A percentile compares a stretch with the other conserved stretches of the same genome.
Evolutionary conservation across 2,888 invertebrate species (phyloP).

Genomic region (Drosophila aldrichi): DNA sequence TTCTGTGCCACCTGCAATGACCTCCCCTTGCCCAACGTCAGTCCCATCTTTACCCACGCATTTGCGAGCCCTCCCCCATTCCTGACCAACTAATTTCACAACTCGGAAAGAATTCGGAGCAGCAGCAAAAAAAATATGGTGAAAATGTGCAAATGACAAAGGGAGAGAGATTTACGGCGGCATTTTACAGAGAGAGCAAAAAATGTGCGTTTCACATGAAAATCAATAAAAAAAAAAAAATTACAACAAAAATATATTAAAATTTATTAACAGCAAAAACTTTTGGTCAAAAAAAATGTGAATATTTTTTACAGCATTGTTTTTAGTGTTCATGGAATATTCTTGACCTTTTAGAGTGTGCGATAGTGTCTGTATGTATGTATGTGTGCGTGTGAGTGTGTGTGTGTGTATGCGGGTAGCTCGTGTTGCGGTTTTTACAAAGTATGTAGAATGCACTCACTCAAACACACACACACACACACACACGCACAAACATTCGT

Average conservation of each 20-base stretch:
- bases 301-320: constrained; percentile 11
- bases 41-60: constrained; percentile 7
- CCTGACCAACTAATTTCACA: constrained; percentile 41
- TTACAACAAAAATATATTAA: constrained; percentile 2
- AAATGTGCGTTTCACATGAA: constrained; percentile 27
- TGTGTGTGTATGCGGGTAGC: constrained; percentile 4
- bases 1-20: not conserved
- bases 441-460: constrained; percentile 1
- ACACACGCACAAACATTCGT: not conserved
- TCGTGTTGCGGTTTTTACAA: constrained; percentile 12
- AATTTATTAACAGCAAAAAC: constrained; percentile 11
- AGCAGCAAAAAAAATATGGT: constrained; percentile 31
- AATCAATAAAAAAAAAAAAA: constrained; percentile 55
- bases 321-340: constrained; percentile 20
- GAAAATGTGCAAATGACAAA: constrained; percentile 57
- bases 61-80: not conserved
- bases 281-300: constrained; percentile 11
- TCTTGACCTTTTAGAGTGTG: constrained; percentile 39
- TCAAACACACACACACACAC: not conserved
- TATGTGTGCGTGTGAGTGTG: not conserved
- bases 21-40: not conserved
- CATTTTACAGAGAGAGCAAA: constrained; percentile 23
- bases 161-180: constrained; percentile 45
- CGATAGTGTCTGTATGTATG: not conserved
- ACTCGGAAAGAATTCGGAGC: constrained; percentile 7